phyloP scores from a whole-genome alignment of 2,113 vertebrate genomes.

The Argyrosomus japonicus region DNA sequence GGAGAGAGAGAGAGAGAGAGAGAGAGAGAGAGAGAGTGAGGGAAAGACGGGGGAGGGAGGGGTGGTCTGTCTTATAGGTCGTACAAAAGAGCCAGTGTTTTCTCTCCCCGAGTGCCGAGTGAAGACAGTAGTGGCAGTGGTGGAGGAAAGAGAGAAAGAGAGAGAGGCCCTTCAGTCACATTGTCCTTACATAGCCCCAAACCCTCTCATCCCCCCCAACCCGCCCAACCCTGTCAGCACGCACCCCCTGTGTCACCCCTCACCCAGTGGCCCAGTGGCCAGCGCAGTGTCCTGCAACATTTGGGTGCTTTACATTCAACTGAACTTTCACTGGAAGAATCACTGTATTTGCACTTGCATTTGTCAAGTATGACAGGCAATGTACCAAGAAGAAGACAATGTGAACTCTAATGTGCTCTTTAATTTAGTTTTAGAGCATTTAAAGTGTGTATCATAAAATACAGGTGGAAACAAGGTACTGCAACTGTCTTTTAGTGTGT shows the following conservation, averaged over 20 bases:
- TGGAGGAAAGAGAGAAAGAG: slow-evolving; percentile 32
- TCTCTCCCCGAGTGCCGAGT: slow-evolving; percentile 30
- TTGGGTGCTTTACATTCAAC: slow-evolving; percentile 18
- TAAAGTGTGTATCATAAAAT: background rate
- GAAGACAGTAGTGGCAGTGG: slow-evolving; percentile 50
- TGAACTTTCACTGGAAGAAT: background rate
- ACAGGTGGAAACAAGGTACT: background rate
- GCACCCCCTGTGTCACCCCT: slow-evolving; percentile 48
- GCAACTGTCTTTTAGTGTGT: background rate
- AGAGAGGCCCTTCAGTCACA: slow-evolving; percentile 63
- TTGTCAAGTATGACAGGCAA: background rate
- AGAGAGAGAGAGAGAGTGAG: slow-evolving; percentile 5
- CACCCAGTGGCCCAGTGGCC: slow-evolving; percentile 47
- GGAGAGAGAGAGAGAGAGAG: background rate
- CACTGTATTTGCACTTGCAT: background rate
- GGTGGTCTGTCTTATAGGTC: slow-evolving; percentile 67
- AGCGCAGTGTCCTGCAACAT: slow-evolving; percentile 4
- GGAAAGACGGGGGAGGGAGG: slow-evolving; percentile 28
- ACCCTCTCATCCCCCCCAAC: slow-evolving; percentile 6
- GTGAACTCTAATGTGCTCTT: background rate
- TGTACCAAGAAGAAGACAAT: background rate
- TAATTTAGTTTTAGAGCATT: background rate
- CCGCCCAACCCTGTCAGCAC: background rate
- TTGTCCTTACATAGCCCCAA: slow-evolving; percentile 63
- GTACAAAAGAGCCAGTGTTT: slow-evolving; percentile 82